Evolutionary conservation across 2,113 vertebrate genomes (phyloP).

Genomic region (Tachysurus fulvidraco): DNA sequence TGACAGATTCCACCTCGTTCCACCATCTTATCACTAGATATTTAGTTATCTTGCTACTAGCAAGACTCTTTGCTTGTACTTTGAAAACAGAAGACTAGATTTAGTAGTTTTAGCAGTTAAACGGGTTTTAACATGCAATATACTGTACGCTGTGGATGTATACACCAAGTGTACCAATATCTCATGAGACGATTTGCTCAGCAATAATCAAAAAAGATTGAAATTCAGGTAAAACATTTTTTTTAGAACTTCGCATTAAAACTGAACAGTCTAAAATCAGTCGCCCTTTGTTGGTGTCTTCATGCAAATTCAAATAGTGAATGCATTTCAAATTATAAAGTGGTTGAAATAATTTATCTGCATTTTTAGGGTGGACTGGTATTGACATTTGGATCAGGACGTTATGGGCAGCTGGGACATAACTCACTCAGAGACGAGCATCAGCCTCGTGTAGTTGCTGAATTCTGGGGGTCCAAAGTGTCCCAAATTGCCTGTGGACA

Average conservation of each 20-base stretch:
- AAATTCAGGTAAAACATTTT: background rate
- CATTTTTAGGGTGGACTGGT: slow-evolving; percentile 80
- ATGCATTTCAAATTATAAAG: background rate
- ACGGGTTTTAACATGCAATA: too few relatives aligned
- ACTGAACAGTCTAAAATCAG: background rate
- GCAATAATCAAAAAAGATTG: background rate
- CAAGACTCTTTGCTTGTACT: too few relatives aligned
- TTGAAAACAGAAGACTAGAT: too few relatives aligned
- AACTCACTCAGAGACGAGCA: slow-evolving; percentile 84
- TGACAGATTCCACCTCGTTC: too few relatives aligned
- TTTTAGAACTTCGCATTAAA: background rate
- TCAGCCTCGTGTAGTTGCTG: slow-evolving; percentile 84
- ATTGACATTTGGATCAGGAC: slow-evolving; percentile 90
- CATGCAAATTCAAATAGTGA: background rate
- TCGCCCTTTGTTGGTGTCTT: background rate
- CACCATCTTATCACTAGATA: too few relatives aligned
- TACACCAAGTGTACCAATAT: background rate
- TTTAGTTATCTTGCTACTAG: too few relatives aligned
- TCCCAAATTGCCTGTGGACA: slow-evolving; percentile 85
- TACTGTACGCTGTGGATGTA: too few relatives aligned
- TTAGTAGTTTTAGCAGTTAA: too few relatives aligned
- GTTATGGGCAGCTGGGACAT: slow-evolving; percentile 88
- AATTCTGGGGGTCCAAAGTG: slow-evolving; percentile 82
- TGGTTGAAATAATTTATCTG: background rate
- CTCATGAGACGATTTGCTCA: background rate